Conservation (phyloP, 2,888 invertebrate genomes). For the Diaprepes abbreviatus region DNA sequence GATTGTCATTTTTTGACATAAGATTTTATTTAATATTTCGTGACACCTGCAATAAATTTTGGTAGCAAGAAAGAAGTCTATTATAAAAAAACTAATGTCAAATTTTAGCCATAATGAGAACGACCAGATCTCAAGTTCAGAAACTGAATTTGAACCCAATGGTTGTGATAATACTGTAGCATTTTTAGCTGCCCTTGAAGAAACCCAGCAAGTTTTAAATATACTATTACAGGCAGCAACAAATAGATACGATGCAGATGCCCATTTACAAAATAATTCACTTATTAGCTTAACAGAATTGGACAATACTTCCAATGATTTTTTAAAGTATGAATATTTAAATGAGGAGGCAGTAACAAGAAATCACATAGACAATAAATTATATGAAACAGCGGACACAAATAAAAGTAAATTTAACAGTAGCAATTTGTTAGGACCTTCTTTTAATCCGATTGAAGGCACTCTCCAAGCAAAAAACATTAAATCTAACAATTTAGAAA, state of each 20-base stretch:
- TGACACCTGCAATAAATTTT: conserved; percentile 5
- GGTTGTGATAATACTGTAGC: neutral
- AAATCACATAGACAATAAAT: neutral
- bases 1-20: neutral
- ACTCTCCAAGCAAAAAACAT: no score
- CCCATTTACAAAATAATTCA: neutral
- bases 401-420: no score
- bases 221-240: conserved; percentile 3
- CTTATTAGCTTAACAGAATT: neutral
- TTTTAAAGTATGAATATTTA: no score
- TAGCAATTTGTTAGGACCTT: neutral
- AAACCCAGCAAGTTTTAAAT: conserved; percentile 13
- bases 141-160: neutral
- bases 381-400: no score
- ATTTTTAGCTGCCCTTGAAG: conserved; percentile 19
- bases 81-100: conserved; percentile 7
- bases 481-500: no score
- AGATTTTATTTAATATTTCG: neutral
- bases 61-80: neutral
- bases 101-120: conserved; percentile 3
- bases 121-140: neutral
- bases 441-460: no score
- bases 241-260: neutral
- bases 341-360: neutral
- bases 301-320: neutral